These are phyloP conservation scores for Crotalus viridis DNA, from an alignment of 2,113 vertebrate genomes.

Conservation along the genomic window DNA sequence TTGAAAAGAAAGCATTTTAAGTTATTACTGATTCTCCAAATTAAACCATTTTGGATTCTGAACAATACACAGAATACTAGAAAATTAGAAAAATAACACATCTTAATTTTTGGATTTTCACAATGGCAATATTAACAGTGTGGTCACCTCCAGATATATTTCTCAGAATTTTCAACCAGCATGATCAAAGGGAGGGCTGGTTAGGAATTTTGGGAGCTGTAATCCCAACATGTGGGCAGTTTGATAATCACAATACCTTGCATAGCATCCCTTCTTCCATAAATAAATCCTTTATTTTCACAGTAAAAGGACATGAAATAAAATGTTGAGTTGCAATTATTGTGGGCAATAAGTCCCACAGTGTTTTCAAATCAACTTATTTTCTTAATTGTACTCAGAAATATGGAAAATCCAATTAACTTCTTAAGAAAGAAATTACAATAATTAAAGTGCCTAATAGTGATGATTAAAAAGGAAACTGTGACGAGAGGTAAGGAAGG, in stretches of 20 bases:
- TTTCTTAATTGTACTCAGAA: conserved; percentile 70
- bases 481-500: background rate
- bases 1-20: conserved; percentile 52
- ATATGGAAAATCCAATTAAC: conserved; percentile 57
- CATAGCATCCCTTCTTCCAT: background rate
- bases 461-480: background rate
- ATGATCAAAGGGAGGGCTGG: background rate
- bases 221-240: background rate
- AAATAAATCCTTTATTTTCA: conserved; percentile 58
- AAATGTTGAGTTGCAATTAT: conserved; percentile 67
- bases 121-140: conserved; percentile 18
- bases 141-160: background rate
- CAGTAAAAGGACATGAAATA: conserved; percentile 63
- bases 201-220: background rate
- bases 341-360: conserved; percentile 60
- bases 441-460: conserved; percentile 63
- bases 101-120: conserved; percentile 61
- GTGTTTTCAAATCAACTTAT: conserved; percentile 61
- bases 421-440: conserved; percentile 58
- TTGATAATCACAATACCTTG: background rate
- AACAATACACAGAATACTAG: conserved; percentile 61
- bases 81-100: conserved; percentile 49
- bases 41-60: conserved; percentile 53
- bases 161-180: background rate
- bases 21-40: conserved; percentile 51